Conservation (phyloP, 2,113 vertebrate genomes). For the Malurus elegans region DNA sequence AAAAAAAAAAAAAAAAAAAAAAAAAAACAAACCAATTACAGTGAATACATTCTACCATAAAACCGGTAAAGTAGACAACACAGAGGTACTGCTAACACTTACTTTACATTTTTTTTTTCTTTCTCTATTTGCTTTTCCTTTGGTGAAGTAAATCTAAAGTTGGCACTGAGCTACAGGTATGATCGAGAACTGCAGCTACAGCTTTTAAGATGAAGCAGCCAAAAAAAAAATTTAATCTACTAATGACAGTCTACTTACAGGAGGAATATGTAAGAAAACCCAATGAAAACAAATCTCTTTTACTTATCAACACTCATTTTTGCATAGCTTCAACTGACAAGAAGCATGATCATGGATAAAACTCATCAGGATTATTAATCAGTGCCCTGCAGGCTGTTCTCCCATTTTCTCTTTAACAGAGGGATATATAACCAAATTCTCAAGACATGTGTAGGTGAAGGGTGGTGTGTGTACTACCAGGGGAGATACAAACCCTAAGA, state of each 20-base stretch:
- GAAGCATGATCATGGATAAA: neutral
- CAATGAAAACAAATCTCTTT: neutral
- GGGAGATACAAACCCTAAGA: neutral
- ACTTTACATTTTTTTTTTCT: neutral
- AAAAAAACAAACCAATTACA: neutral
- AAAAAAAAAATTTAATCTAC: neutral
- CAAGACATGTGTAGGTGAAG: neutral
- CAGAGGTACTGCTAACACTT: neutral
- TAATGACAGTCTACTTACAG: neutral
- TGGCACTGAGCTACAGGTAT: neutral
- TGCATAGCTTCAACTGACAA: neutral
- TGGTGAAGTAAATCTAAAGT: neutral
- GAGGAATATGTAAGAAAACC: neutral
- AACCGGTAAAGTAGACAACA: neutral
- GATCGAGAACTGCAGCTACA: neutral
- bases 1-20: neutral
- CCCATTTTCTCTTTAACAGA: neutral
- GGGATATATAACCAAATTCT: neutral
- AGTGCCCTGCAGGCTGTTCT: neutral
- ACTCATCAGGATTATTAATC: neutral
- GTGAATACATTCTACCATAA: neutral
- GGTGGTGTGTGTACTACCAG: neutral
- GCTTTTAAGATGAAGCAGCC: neutral
- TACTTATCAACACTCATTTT: neutral
- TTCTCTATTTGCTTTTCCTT: neutral